A percentile compares a stretch with the other conserved stretches of the same genome.
These are phyloP conservation scores for Wiebesia pumilae DNA, from an alignment of 1,140 invertebrate species.

Conservation along the genomic window DNA sequence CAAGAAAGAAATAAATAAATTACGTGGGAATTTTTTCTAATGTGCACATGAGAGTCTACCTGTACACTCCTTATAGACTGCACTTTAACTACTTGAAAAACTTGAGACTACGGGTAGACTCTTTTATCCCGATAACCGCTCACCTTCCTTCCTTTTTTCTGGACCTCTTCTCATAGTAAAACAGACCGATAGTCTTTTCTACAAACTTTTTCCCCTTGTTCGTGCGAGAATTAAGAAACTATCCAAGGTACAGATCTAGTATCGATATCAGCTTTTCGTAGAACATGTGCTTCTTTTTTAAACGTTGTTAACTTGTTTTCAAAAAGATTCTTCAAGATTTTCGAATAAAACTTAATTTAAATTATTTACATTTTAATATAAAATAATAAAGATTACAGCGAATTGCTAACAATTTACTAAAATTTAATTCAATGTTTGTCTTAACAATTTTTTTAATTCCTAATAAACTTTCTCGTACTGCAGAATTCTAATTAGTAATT, in stretches of 20 bases:
- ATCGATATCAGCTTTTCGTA: neutral
- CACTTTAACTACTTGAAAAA: conserved; percentile 52
- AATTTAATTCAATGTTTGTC: neutral
- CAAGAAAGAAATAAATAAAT: conserved; percentile 45
- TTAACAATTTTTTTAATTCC: neutral
- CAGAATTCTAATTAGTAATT: too few relatives aligned
- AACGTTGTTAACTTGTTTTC: neutral
- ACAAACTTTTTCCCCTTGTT: neutral
- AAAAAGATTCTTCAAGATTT: neutral
- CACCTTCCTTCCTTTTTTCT: neutral
- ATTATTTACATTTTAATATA: too few relatives aligned
- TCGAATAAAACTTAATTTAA: too few relatives aligned
- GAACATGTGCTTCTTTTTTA: neutral
- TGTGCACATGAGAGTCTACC: conserved; percentile 4
- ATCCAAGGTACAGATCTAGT: neutral
- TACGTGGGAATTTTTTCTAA: conserved; percentile 45
- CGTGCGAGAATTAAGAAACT: neutral
- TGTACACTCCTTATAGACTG: conserved; percentile 46
- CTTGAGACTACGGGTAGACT: conserved; percentile 23
- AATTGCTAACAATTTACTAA: neutral
- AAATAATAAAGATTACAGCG: too few relatives aligned
- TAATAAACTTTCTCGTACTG: too few relatives aligned
- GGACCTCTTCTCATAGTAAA: conserved; percentile 21
- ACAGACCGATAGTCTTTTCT: conserved; percentile 20
- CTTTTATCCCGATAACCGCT: conserved; percentile 38